Evolutionary conservation across 2,888 invertebrate species (phyloP).

Genomic region (Steinernema carpocapsae): DNA sequence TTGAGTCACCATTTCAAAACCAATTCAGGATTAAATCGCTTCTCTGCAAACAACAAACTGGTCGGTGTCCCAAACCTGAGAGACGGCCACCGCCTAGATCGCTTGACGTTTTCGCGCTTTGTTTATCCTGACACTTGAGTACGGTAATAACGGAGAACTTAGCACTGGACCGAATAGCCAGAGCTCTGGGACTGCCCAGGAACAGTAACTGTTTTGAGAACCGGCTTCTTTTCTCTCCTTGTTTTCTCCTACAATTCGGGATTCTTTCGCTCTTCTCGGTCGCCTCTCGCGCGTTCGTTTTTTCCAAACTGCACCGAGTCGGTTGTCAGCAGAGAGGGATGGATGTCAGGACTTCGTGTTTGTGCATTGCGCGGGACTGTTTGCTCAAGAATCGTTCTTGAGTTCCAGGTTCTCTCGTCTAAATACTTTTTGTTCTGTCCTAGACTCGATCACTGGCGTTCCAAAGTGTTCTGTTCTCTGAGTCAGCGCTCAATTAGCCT

Average conservation of each 20-base stretch:
- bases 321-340: not conserved
- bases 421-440: slow-evolving; percentile 10
- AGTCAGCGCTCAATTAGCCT: not conserved
- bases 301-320: not conserved
- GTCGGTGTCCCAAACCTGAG: not conserved
- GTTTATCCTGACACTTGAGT: not conserved
- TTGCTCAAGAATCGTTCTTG: slow-evolving; percentile 21
- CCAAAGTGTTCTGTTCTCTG: too few species aligned
- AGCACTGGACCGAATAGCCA: not conserved
- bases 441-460: not conserved
- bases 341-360: slow-evolving; percentile 12
- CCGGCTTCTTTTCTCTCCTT: slow-evolving; percentile 12
- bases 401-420: slow-evolving; percentile 18
- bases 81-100: not conserved
- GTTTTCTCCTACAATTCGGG: not conserved
- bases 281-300: not conserved
- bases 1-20: too few species aligned
- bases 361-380: slow-evolving; percentile 10
- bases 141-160: not conserved
- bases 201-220: not conserved
- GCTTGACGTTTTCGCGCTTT: not conserved
- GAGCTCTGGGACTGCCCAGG: not conserved
- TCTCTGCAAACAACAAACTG: slow-evolving; percentile 7
- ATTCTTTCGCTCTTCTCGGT: not conserved
- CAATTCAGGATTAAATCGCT: too few species aligned